Evolutionary conservation across 2,113 vertebrate species (phyloP).

Genomic region (Myotis davidii): DNA sequence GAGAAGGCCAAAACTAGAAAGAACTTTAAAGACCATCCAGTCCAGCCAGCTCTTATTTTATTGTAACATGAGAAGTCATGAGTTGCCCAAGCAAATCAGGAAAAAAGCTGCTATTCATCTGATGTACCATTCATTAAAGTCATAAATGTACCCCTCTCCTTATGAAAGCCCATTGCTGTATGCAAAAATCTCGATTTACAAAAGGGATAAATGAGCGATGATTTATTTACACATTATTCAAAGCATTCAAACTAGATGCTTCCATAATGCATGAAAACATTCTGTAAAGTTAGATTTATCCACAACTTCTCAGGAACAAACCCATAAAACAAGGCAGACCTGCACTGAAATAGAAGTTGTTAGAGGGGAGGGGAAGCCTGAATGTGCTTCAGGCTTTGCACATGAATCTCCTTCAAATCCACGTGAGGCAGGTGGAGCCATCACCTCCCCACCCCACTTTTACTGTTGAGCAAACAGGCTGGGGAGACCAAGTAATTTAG

Average conservation of each 20-base stretch:
- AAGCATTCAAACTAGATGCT: neutral
- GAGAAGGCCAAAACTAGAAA: neutral
- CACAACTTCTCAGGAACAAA: neutral
- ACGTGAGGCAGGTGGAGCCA: neutral
- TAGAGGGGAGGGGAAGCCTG: neutral
- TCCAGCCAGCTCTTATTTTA: conserved; percentile 1
- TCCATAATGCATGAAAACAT: neutral
- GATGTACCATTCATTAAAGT: neutral
- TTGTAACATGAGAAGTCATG: neutral
- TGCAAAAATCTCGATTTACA: neutral
- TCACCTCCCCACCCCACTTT: neutral
- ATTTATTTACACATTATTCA: neutral
- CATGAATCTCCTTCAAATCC: neutral
- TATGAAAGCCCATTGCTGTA: neutral
- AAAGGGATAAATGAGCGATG: neutral
- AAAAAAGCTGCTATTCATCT: neutral
- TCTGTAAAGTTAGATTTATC: neutral
- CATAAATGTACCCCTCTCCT: neutral
- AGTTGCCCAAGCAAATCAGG: neutral
- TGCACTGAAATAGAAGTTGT: neutral
- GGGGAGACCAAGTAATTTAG: neutral
- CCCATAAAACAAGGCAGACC: neutral
- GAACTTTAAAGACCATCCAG: neutral
- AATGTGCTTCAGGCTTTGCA: neutral
- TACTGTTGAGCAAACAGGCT: neutral